Evolutionary conservation across 92 coral and sea anemone species (phyloP).

Genomic region (Actinostola sp.): DNA sequence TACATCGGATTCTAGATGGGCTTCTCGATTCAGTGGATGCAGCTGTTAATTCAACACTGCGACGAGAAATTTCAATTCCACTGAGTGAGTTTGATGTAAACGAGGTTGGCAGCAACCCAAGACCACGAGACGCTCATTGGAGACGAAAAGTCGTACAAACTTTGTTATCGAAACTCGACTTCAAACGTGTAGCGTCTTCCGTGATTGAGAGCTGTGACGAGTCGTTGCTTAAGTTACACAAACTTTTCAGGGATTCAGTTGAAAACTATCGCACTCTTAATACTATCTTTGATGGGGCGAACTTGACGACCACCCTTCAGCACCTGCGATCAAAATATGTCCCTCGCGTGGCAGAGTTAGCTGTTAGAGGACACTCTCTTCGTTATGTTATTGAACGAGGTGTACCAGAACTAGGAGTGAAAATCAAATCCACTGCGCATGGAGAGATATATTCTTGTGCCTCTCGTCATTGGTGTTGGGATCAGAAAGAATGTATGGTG

Average conservation of each 20-base stretch:
- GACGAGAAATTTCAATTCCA: conserved; percentile 47
- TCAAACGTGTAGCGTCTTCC: conserved; percentile 18
- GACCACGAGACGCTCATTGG: conserved; percentile 34
- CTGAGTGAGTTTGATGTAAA: conserved; percentile 44
- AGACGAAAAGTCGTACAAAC: conserved; percentile 54
- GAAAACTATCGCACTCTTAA: conserved; percentile 26
- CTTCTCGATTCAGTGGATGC: conserved; percentile 22
- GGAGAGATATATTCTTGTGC: conserved; percentile 40
- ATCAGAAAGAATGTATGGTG: conserved; percentile 20
- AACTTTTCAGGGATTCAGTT: conserved; percentile 20
- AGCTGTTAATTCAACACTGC: conserved; percentile 29
- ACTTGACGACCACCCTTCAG: conserved; percentile 5
- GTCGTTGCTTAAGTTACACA: conserved; percentile 19
- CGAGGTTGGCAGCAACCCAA: conserved; percentile 28
- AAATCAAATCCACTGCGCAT: conserved; percentile 22
- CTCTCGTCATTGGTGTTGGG: conserved; percentile 44
- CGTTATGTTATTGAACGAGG: conserved; percentile 36
- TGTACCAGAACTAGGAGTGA: conserved; percentile 41
- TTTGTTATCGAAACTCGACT: conserved; percentile 39
- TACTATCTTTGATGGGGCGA: conserved; percentile 3
- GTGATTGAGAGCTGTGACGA: conserved; percentile 30
- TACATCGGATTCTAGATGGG: conserved; percentile 40
- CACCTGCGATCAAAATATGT: conserved; percentile 44
- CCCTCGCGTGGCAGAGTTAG: conserved; percentile 58
- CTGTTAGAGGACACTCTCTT: conserved; percentile 56